Percentiles rank a stretch among this genome's conserved stretches.
phyloP scores from a whole-genome alignment of 2,888 invertebrate genomes.

The Oxycera nigricornis region DNA sequence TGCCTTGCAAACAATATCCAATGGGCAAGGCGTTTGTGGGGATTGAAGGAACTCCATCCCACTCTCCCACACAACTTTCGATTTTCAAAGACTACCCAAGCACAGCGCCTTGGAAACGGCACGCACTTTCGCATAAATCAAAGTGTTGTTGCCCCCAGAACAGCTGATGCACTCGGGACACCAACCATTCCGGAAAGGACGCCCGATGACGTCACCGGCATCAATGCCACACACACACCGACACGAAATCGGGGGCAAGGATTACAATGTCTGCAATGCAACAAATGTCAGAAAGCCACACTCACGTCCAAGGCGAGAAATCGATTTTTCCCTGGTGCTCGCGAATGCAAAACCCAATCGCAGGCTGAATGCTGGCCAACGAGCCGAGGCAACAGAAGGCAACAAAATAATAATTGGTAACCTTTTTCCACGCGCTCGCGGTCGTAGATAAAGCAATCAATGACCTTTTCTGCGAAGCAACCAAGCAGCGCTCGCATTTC shows the following conservation, averaged over 20 bases:
- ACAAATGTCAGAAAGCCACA: conserved; percentile 14
- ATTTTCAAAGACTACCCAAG: no score
- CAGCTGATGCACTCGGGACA: conserved; percentile 21
- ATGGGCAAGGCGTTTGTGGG: no score
- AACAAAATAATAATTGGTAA: conserved; percentile 13
- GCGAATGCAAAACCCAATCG: not conserved
- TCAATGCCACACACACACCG: not conserved
- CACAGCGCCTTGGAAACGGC: no score
- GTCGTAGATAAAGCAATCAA: conserved; percentile 26
- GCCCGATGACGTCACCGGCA: conserved; percentile 18
- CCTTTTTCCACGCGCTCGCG: not conserved
- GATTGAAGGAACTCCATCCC: no score
- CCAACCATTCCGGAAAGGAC: conserved; percentile 12
- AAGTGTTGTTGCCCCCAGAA: not conserved
- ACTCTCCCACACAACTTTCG: no score
- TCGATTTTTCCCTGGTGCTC: conserved; percentile 16
- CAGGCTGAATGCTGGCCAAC: not conserved
- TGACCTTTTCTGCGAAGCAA: conserved; percentile 27
- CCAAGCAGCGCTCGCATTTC: not conserved
- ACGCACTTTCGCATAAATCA: no score
- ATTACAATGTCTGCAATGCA: conserved; percentile 20
- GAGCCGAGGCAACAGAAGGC: not conserved
- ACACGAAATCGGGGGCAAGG: not conserved
- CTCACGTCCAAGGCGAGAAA: not conserved
- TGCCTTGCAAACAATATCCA: no score